Percentiles rank a stretch among this genome's conserved stretches.
Conservation (phyloP, 2,113 vertebrate genomes). For the Willisornis vidua region DNA sequence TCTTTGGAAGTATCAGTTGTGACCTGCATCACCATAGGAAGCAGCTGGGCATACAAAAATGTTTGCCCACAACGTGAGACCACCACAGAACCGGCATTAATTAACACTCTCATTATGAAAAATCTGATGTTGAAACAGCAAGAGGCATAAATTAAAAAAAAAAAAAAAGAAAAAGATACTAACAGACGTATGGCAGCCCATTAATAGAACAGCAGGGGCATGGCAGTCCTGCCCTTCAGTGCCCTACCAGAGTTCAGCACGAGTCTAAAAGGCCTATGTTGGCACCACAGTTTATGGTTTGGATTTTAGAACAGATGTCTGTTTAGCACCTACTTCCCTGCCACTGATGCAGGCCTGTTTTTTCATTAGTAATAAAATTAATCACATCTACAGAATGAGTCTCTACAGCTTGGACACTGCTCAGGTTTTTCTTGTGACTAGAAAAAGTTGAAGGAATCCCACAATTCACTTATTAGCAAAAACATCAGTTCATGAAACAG, state of each 20-base stretch:
- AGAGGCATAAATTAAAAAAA: not conserved
- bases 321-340: not conserved
- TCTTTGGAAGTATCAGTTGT: not conserved
- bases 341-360: not conserved
- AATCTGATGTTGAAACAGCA: conserved; percentile 16
- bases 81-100: not conserved
- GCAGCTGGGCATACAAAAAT: conserved; percentile 10
- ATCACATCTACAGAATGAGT: not conserved
- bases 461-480: not conserved
- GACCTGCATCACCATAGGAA: not conserved
- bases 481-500: rapidly evolving
- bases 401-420: not conserved
- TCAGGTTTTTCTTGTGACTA: not conserved
- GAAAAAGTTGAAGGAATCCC: not conserved
- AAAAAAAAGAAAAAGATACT: not conserved
- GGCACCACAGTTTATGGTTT: not conserved
- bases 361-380: not conserved
- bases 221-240: not conserved
- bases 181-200: not conserved
- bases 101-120: not conserved
- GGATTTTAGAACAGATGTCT: not conserved
- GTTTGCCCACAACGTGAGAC: not conserved
- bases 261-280: not conserved
- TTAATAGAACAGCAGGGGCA: not conserved
- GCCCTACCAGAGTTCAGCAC: not conserved